Evolutionary conservation across 2,113 vertebrate genomes (phyloP), one percentile per base, ranked within the genome.

Genomic region (Ammodytes marinus): DNA sequence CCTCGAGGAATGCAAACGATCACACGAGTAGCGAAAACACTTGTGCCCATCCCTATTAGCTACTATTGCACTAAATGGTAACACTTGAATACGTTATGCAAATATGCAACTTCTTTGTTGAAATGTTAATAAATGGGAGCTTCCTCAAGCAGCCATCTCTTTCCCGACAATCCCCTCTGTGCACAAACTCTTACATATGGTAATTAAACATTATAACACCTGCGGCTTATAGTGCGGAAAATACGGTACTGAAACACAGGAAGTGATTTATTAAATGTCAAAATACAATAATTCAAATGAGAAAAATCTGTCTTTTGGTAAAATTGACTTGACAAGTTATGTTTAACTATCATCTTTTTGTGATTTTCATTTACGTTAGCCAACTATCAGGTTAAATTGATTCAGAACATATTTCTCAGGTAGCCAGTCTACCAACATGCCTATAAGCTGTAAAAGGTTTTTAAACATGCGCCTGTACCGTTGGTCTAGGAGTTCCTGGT

Each of bases 401-500:
- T 55, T 43, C 13, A 42, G 42, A 7, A 19, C 27, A 7, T 42
- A 59, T 45, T 46, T 10, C 3, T 47, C 52, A n/a, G 43, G 11
- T 45, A 27, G 27, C 27, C 27, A 27, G 27, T 27, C 27, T 27
- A 19, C 3, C 1, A n/a, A 64, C 9, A 27, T 1, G 0, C 12
- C 7, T 50, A 2, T 14, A 15, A 69, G 6, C 17, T 65, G 19
- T 67, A 13, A 46, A 84, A 12, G 2, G 6, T 54, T 49, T 78
- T 8, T 19, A 27, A 57, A 68, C 2, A 14, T 2, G 12, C 9
- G 67, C 6, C n/a, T 8, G 35, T 89, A 93, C 90, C 89, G 49
- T 4, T 58, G 86, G 88, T 86, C 90, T 79, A 2, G 92, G 83
- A 70, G 90, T 88, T 70, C 47, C 86, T 8, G 80, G 74, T 52